Conservation (phyloP, 2,113 vertebrate genomes). For the Chunga burmeisteri region DNA sequence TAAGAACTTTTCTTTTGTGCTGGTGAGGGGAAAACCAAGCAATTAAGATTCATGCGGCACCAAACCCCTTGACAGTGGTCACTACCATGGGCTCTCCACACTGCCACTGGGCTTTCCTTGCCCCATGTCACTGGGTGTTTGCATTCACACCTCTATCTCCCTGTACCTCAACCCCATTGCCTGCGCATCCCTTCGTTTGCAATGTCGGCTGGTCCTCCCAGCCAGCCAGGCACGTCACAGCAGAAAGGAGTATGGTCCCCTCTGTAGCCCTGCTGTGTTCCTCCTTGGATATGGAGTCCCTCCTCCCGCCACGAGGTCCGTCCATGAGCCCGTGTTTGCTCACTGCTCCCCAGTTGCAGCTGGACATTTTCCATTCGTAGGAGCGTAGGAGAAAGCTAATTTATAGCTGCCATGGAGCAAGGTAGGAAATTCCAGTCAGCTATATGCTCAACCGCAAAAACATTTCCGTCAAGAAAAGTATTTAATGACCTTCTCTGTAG, state of each 20-base stretch:
- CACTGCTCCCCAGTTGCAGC: background rate
- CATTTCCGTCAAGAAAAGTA: background rate
- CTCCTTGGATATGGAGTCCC: no score
- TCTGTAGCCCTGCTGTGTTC: background rate
- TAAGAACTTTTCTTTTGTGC: background rate
- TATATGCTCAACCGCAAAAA: background rate
- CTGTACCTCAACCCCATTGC: background rate
- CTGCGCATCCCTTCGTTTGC: background rate
- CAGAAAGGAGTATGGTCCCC: background rate
- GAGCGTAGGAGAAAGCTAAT: background rate
- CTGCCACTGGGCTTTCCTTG: background rate
- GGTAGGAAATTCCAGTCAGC: conserved; percentile 10
- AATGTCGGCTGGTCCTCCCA: background rate
- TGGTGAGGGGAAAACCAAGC: background rate
- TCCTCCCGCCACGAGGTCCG: fast-evolving
- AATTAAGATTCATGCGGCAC: background rate
- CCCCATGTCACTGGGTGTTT: fast-evolving
- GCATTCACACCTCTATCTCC: fast-evolving
- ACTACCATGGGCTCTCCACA: background rate
- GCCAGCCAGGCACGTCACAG: background rate
- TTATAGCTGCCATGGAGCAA: background rate
- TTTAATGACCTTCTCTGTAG: background rate
- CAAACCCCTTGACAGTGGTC: background rate
- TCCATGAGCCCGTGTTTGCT: background rate
- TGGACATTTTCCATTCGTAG: background rate